phyloP scores from a whole-genome alignment of 2,113 vertebrate genomes.

The Budorcas taxicolor region DNA sequence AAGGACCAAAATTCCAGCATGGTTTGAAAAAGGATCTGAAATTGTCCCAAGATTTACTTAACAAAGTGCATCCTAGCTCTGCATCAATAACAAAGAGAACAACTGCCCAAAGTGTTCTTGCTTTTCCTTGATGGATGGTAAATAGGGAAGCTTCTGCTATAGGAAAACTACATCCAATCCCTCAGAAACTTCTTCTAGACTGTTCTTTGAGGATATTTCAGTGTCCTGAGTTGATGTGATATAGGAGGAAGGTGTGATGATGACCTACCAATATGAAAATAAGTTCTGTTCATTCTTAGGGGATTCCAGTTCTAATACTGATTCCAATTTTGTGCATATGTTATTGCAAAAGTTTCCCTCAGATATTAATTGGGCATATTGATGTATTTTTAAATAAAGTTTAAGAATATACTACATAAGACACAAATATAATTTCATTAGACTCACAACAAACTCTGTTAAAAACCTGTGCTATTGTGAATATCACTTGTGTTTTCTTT shows the following conservation, averaged over 20 bases:
- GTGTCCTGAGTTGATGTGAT: not conserved
- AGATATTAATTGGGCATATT: not conserved
- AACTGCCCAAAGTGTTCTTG: not conserved
- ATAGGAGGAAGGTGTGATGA: not conserved
- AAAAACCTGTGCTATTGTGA: not conserved
- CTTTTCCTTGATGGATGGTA: not conserved
- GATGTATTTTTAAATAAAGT: not conserved
- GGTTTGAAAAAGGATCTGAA: constrained; percentile 30
- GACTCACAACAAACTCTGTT: not conserved
- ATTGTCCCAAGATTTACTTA: constrained; percentile 2
- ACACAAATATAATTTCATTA: not conserved
- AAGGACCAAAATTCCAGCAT: constrained; percentile 14
- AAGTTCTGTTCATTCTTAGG: not conserved
- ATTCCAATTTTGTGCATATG: not conserved
- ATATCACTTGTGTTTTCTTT: not conserved
- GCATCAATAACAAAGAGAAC: not conserved
- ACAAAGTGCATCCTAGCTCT: not conserved
- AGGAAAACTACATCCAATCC: not conserved
- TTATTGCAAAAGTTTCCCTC: not conserved
- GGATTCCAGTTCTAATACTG: not conserved
- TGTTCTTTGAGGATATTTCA: not conserved
- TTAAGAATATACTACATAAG: not conserved
- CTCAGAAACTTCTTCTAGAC: not conserved
- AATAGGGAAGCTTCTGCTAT: not conserved
- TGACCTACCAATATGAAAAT: not conserved